A percentile compares a stretch with the other conserved stretches of the same genome.
These are phyloP conservation scores for Sylvilagus floridanus DNA, from an alignment of 2,797 vertebrate genomes.

Conservation along the genomic window DNA sequence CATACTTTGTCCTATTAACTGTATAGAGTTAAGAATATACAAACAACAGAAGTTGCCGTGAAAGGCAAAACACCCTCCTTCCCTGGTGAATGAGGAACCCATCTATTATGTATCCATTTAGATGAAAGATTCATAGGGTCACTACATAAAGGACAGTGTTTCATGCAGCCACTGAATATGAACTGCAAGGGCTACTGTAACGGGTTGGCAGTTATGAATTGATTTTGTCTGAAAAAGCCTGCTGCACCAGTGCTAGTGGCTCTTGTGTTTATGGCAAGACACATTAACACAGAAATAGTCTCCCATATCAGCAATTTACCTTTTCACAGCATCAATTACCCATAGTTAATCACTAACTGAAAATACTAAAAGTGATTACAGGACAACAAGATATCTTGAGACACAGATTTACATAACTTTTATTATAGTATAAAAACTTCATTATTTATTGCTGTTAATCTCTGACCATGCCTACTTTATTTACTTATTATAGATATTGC, in stretches of 20 bases:
- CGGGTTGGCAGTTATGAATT: too few species aligned
- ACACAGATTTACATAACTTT: background rate
- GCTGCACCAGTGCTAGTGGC: background rate
- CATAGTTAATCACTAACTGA: background rate
- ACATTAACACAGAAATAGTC: background rate
- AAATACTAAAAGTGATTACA: background rate
- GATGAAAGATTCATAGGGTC: background rate
- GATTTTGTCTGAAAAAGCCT: too few species aligned
- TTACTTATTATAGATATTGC: background rate
- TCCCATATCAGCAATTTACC: too few species aligned
- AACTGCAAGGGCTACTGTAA: background rate
- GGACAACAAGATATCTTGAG: background rate
- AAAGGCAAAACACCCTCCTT: background rate
- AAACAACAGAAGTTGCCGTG: background rate
- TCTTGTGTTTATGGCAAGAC: background rate
- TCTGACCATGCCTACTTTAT: background rate
- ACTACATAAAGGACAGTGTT: background rate
- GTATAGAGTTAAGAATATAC: background rate
- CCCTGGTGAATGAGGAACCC: background rate
- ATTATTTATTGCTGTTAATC: background rate
- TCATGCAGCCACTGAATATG: background rate
- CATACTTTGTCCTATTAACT: background rate
- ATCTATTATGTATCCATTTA: background rate
- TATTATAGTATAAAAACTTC: background rate
- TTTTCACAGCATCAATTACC: background rate